Base-by-base conservation (phyloP, 1,140 invertebrate genomes). In the Neomicropteryx cornuta region DNA sequence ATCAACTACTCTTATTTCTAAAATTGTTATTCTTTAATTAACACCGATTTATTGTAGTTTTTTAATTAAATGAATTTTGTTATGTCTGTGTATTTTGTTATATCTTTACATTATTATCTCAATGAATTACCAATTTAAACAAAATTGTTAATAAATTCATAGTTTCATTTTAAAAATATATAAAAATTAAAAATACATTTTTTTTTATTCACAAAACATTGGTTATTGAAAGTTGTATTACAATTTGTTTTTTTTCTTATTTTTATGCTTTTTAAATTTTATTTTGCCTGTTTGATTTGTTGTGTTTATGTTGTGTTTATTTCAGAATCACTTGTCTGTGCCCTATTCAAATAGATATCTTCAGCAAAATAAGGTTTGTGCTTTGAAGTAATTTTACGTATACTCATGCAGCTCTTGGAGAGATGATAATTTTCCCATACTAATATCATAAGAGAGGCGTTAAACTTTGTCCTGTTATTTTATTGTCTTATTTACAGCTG, bases 301-400 rank as follows among this genome's bases (percentile, higher is more conserved):
- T 68, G 68, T 67, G 58, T 65, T 56, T 69, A 61, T 70, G 76
- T 74, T 79, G 70, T 77, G 77, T 78, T 77, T 79, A 72, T 83
- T 83, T 70, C 81, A 84, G 81, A 83, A 81, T 73, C 81, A 82
- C 77, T 82, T 85, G 76, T 81, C 77, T 76, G 81, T 85, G 74
- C 81, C 82, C 75, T 75, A 80, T 75, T 79, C 79, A 75, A 77
- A 76, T 77, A 83, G 80, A 73, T 83, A 76, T 69, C 79, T 82
- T 58, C 80, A 81, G 71, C 77, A 75, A 63, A 76, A 70, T 71
- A 81, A 83, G 80, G 79, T 83, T 74, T 75, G 79, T 76, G 60
- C 50, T 43, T 29, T 38, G 6, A 24, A n/a, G n/a, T n/a, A n/a
- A n/a, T n/a, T n/a, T n/a, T n/a, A n/a, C n/a, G n/a, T n/a, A n/a